These are phyloP conservation scores for Acomys russatus DNA, from an alignment of 2,797 vertebrate genomes.

Conservation along the genomic window DNA sequence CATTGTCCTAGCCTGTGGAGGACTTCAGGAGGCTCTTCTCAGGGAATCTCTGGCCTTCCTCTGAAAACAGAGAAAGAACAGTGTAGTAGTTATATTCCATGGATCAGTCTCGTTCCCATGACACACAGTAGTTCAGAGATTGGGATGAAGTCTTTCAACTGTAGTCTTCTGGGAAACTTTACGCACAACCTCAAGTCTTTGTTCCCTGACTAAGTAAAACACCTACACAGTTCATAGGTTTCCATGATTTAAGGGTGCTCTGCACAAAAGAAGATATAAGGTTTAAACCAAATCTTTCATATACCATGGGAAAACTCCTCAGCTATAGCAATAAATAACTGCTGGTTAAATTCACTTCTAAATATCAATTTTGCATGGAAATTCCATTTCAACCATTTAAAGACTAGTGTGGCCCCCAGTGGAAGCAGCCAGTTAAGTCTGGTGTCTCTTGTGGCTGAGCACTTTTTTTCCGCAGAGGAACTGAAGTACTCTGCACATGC, in stretches of 20 bases:
- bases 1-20: background rate
- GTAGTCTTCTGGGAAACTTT: slow-evolving; percentile 3
- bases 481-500: slow-evolving; percentile 59
- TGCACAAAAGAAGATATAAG: background rate
- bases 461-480: slow-evolving; percentile 44
- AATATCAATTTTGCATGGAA: slow-evolving; percentile 60
- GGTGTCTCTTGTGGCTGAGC: slow-evolving; percentile 42
- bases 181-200: background rate
- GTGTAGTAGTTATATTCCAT: background rate
- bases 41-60: background rate
- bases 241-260: background rate
- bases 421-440: slow-evolving; percentile 47
- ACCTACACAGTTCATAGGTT: background rate
- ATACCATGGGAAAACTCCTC: slow-evolving; percentile 55
- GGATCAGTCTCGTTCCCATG: background rate
- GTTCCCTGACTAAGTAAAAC: background rate
- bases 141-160: background rate
- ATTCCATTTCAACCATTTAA: slow-evolving; percentile 45
- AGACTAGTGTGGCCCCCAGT: background rate
- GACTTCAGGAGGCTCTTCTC: background rate
- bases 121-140: background rate
- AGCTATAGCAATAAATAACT: slow-evolving; percentile 44
- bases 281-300: slow-evolving; percentile 43
- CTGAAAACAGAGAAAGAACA: slow-evolving; percentile 37
- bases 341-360: slow-evolving; percentile 55